Evolutionary conservation across 2,888 invertebrate genomes (phyloP).

Genomic region (Pteria penguin): DNA sequence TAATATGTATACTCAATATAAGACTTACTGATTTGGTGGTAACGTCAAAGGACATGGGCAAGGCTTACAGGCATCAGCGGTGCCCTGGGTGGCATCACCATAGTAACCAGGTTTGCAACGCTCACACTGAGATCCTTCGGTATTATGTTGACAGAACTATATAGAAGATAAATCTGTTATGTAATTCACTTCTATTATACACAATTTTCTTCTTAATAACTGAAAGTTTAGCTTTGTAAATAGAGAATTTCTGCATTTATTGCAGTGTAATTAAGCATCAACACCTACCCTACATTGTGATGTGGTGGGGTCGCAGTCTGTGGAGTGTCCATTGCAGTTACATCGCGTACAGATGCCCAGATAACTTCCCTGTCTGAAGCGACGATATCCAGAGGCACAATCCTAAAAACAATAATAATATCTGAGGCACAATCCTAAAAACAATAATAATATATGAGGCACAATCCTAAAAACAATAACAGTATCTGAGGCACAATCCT

Average conservation of each 20-base stretch:
- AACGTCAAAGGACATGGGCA: constrained; percentile 92
- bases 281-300: constrained; percentile 85
- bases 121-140: constrained; percentile 80
- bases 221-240: too few species aligned
- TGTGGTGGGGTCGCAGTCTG: constrained; percentile 86
- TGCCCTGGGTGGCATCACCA: constrained; percentile 89
- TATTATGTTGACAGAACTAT: constrained; percentile 80
- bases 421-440: too few species aligned
- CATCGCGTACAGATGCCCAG: constrained; percentile 82
- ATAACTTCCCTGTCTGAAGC: constrained; percentile 87
- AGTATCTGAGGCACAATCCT: constrained; percentile 73
- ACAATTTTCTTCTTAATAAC: too few species aligned
- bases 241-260: too few species aligned
- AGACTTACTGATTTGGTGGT: constrained; percentile 87
- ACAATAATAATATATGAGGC: too few species aligned
- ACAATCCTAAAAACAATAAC: neutral
- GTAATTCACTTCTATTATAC: too few species aligned
- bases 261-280: too few species aligned
- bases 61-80: constrained; percentile 85
- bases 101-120: constrained; percentile 89
- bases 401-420: constrained; percentile 51
- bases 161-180: too few species aligned
- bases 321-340: constrained; percentile 78
- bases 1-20: too few species aligned
- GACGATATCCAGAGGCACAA: constrained; percentile 75